A percentile compares a stretch with the other conserved stretches of the same genome.
Conservation (phyloP, 2,888 invertebrate species). For the Unio delphinus region DNA sequence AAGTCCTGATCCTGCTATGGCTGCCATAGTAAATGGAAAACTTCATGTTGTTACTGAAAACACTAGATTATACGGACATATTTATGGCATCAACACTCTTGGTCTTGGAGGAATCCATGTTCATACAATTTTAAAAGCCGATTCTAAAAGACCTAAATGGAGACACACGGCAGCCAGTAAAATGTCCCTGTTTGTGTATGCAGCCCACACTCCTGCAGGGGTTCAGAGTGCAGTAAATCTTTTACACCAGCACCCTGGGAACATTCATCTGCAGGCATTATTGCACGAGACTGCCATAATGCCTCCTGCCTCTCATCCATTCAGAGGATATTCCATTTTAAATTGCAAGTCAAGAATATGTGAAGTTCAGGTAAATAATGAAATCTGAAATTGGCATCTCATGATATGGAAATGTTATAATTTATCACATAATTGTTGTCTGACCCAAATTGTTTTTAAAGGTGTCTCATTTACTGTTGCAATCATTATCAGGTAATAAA, state of each 20-base stretch:
- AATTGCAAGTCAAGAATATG: conserved; percentile 72
- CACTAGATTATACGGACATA: conserved; percentile 90
- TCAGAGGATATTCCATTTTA: conserved; percentile 86
- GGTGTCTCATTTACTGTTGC: too few species aligned
- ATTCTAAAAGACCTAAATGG: conserved; percentile 23
- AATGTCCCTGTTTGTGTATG: conserved; percentile 82
- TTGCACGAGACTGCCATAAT: conserved; percentile 67
- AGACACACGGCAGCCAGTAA: conserved; percentile 69
- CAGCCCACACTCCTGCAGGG: conserved; percentile 88
- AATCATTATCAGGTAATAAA: too few species aligned
- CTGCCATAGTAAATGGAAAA: conserved; percentile 88
- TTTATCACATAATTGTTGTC: too few species aligned
- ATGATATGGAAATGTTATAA: too few species aligned
- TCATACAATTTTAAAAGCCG: conserved; percentile 73
- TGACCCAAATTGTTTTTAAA: too few species aligned
- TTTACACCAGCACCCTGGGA: conserved; percentile 76
- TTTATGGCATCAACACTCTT: conserved; percentile 94
- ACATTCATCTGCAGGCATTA: conserved; percentile 63
- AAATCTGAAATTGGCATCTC: not conserved
- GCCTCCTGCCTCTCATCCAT: conserved; percentile 81
- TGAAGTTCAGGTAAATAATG: conserved; percentile 45
- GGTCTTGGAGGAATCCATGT: conserved; percentile 89
- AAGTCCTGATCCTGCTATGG: conserved; percentile 89
- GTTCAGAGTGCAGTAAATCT: conserved; percentile 82
- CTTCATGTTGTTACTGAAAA: conserved; percentile 82